phyloP scores from a whole-genome alignment of 2,888 invertebrate species.

The Synanthedon tipuliformis region DNA sequence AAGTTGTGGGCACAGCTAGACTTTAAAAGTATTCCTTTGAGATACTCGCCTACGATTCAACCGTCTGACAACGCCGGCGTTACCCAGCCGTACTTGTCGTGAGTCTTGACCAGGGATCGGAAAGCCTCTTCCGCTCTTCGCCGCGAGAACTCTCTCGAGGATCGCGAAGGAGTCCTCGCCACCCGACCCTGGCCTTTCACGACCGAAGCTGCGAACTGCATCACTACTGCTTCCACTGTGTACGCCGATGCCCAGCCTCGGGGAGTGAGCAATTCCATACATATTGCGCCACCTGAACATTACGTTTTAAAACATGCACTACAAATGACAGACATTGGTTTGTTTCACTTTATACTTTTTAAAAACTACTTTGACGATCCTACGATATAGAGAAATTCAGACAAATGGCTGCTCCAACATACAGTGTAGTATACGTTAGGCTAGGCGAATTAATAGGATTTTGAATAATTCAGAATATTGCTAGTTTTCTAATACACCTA shows the following conservation, averaged over 20 bases:
- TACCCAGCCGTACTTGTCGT: constrained; percentile 93
- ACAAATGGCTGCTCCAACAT: too few species aligned
- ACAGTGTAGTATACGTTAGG: too few species aligned
- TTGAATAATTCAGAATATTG: too few species aligned
- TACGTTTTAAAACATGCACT: neutral
- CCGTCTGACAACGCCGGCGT: constrained; percentile 89
- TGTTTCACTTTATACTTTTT: too few species aligned
- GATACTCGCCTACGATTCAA: constrained; percentile 53
- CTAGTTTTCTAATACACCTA: too few species aligned
- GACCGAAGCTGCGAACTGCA: constrained; percentile 90
- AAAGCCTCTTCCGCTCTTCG: constrained; percentile 90
- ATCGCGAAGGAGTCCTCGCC: constrained; percentile 82
- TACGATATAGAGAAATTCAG: too few species aligned
- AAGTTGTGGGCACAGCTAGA: too few species aligned
- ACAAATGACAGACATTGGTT: neutral
- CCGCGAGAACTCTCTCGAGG: constrained; percentile 80
- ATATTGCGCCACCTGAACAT: constrained; percentile 80
- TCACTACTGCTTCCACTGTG: constrained; percentile 87
- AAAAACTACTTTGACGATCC: too few species aligned
- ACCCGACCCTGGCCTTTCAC: constrained; percentile 90
- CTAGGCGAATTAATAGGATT: too few species aligned
- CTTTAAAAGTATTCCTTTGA: neutral
- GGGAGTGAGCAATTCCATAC: constrained; percentile 89
- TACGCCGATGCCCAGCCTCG: constrained; percentile 90
- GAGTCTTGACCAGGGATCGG: constrained; percentile 87